Base-by-base conservation (phyloP, 2,888 invertebrate genomes). In the Oligia latruncula region DNA sequence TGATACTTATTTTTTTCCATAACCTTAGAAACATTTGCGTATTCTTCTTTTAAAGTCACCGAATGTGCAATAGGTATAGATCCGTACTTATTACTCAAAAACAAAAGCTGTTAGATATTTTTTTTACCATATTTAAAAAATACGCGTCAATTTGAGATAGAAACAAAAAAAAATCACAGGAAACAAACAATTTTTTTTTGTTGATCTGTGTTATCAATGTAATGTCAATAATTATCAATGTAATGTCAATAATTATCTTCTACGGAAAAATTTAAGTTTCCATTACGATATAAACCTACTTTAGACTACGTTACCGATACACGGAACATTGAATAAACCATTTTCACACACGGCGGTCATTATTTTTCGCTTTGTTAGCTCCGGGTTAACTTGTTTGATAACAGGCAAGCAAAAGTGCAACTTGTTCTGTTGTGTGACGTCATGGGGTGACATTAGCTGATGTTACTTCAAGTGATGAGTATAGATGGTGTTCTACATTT, bases 311-410 rank as follows among this genome's bases (percentile, higher is more conserved):
- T 82, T 76, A 84, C 81, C 73, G 73, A 83, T 71, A 68, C 78
- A 79, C 75, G 75, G 77, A 79, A 80, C 80, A 83, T 81, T 82
- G 79, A 80, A 73, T 77, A 81, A 84, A 84, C 84, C 87, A 74
- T 78, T 86, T 82, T 73, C 60, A 88, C 82, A 79, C 77, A 71
- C 82, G 60, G 80, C 70, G 89, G 84, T 80, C 82, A 84, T 90
- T 82, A 83, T 81, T 87, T 89, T 81, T 80, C 80, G 74, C 90
- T 90, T 88, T 90, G 89, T 83, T 85, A 78, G 74, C 75, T 77
- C 46, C 66, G 17, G 49, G 67, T 77, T 82, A 83, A 85, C 85
- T 90, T 83, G 80, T 74, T 73, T 67, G 84, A 84, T 86, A 89
- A 74, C 73, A 71, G 77, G 52, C 20, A 77, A 78, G 75, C 74